Evolutionary conservation across 35 echinoderm and acorn worm genomes (phyloP).

Genomic region (Lytechinus pictus): DNA sequence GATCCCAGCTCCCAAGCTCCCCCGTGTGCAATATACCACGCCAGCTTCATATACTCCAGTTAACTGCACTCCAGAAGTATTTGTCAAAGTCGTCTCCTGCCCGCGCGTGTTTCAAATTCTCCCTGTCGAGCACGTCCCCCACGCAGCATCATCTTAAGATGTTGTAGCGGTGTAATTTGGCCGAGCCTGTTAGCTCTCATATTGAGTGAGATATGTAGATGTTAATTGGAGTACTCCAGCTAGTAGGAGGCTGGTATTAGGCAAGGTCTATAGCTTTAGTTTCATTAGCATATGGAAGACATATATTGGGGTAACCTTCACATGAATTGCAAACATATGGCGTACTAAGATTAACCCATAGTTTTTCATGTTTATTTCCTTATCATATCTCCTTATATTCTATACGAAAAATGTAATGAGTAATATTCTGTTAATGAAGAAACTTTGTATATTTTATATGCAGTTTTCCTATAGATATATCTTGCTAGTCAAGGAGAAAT

Average conservation of each 20-base stretch:
- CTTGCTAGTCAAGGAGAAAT: too few relatives aligned
- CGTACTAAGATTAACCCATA: too few relatives aligned
- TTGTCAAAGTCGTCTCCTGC: constrained; percentile 30
- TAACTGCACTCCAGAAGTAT: constrained; percentile 29
- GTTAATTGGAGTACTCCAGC: neutral
- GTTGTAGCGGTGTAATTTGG: neutral
- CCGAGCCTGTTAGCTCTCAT: neutral
- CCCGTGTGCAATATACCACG: neutral
- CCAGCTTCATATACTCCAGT: neutral
- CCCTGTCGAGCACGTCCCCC: constrained; percentile 32
- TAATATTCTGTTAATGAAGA: too few relatives aligned
- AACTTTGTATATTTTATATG: too few relatives aligned
- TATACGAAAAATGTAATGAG: too few relatives aligned
- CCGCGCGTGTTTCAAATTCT: constrained; percentile 46
- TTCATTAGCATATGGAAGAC: neutral
- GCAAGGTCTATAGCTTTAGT: neutral
- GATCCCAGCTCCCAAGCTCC: constrained; percentile 20
- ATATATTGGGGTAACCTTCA: neutral
- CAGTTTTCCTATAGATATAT: too few relatives aligned
- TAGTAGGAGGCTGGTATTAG: neutral
- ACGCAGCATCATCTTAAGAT: constrained; percentile 8
- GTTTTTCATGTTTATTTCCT: neutral
- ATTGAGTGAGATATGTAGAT: neutral
- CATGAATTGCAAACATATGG: neutral
- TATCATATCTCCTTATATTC: neutral